Conservation (phyloP, 2,797 vertebrate species). For the Eutrigla gurnardus region DNA sequence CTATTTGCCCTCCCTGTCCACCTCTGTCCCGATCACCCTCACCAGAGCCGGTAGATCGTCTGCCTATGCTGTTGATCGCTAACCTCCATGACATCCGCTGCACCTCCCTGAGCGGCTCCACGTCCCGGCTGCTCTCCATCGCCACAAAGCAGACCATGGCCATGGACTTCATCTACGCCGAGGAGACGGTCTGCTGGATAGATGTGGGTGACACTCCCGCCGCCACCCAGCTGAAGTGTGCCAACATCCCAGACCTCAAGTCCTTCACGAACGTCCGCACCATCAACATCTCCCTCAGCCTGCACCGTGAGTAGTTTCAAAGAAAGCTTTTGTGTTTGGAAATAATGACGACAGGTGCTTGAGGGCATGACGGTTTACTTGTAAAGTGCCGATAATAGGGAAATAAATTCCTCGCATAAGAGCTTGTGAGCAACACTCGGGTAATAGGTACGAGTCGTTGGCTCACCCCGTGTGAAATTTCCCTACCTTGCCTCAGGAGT, state of each 20-base stretch:
- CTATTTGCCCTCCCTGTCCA: background rate
- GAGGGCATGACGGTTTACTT: background rate
- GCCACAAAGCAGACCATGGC: conserved; percentile 94
- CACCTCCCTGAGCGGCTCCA: conserved; percentile 88
- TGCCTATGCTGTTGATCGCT: conserved; percentile 92
- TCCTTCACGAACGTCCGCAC: conserved; percentile 88
- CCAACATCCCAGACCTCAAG: conserved; percentile 93
- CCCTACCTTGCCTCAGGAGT: conserved; percentile 34
- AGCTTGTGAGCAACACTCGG: background rate
- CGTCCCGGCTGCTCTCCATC: conserved; percentile 88
- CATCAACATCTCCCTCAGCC: conserved; percentile 96
- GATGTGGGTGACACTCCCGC: conserved; percentile 91
- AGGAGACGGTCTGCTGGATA: conserved; percentile 97
- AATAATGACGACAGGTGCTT: background rate
- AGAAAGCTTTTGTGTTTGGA: conserved; percentile 6
- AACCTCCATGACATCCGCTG: conserved; percentile 97
- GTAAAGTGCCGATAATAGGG: background rate
- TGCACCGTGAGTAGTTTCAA: conserved; percentile 91
- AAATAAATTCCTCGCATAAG: conserved; percentile 15
- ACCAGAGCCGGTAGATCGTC: conserved; percentile 93
- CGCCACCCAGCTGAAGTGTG: conserved; percentile 93
- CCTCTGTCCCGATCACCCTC: background rate
- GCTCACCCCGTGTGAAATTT: conserved; percentile 29
- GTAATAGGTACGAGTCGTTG: conserved; percentile 31
- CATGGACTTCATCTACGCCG: conserved; percentile 95